Conservation (phyloP, 2,113 vertebrate genomes). For the Psittacara wagleri region DNA sequence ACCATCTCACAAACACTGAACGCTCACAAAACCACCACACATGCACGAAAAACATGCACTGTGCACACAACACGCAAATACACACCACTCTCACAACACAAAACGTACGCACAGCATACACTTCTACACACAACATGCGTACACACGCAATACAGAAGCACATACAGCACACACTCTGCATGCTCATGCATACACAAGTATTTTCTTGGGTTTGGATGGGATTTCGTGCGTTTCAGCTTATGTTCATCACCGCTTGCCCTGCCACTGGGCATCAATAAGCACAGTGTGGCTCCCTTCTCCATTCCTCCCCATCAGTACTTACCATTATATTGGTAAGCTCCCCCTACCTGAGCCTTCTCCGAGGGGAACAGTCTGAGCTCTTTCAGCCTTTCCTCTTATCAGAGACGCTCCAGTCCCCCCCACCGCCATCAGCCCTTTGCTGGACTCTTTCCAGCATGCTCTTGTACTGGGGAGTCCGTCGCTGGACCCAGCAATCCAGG, state of each 20-base stretch:
- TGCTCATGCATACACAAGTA: not conserved
- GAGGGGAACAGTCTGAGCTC: not conserved
- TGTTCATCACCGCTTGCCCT: not conserved
- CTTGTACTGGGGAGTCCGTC: not conserved
- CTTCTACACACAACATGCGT: not conserved
- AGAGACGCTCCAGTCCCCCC: not conserved
- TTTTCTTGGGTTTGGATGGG: not conserved
- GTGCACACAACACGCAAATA: not conserved
- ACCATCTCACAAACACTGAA: not conserved
- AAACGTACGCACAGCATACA: not conserved
- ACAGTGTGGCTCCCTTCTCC: not conserved
- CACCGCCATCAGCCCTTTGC: not conserved
- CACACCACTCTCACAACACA: not conserved
- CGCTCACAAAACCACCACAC: not conserved
- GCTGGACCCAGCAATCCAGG: not conserved
- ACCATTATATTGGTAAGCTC: not conserved
- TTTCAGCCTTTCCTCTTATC: not conserved
- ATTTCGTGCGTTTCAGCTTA: not conserved
- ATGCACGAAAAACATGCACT: accelerated
- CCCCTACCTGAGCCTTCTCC: not conserved
- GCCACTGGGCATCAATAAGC: not conserved
- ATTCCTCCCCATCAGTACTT: not conserved
- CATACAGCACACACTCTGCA: not conserved
- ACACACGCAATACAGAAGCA: not conserved
- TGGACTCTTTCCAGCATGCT: not conserved